Percentiles rank a stretch among this genome's conserved stretches.
Evolutionary conservation across 1,140 invertebrate genomes (phyloP).

Genomic region (Ceratina australensis): DNA sequence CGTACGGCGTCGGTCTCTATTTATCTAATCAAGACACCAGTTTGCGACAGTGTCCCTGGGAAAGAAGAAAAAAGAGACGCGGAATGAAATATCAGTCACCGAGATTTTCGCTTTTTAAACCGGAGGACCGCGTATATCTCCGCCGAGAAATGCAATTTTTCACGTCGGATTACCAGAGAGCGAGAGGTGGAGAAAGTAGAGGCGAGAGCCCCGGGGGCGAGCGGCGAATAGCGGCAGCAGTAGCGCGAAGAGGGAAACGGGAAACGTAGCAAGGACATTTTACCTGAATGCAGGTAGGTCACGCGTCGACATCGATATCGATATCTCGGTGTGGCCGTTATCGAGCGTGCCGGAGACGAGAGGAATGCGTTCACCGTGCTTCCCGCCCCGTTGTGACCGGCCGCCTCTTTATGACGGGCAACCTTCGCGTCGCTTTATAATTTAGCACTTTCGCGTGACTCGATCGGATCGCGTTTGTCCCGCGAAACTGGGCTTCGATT

Average conservation of each 20-base stretch:
- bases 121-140: slow-evolving; percentile 41
- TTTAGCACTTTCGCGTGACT: slow-evolving; percentile 27
- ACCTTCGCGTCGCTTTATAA: slow-evolving; percentile 31
- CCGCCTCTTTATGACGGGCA: background rate
- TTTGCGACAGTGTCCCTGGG: slow-evolving; percentile 12
- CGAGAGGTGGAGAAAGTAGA: background rate
- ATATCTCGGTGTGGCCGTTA: slow-evolving; percentile 46
- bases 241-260: background rate
- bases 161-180: slow-evolving; percentile 63
- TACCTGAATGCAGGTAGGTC: slow-evolving; percentile 46
- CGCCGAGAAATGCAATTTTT: slow-evolving; percentile 64
- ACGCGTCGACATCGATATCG: slow-evolving; percentile 56
- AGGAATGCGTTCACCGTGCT: slow-evolving; percentile 13
- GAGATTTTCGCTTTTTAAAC: slow-evolving; percentile 59
- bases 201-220: background rate
- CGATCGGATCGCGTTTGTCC: slow-evolving; percentile 16
- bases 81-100: slow-evolving; percentile 52
- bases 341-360: slow-evolving; percentile 27
- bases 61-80: slow-evolving; percentile 2
- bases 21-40: slow-evolving; percentile 1
- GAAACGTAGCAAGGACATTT: slow-evolving; percentile 49
- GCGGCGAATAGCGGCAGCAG: background rate
- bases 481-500: slow-evolving; percentile 18
- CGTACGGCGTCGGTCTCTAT: background rate
- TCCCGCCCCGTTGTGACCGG: background rate